Conservation (phyloP, 2,797 vertebrate genomes). For the Spinibarbus caldwelli region DNA sequence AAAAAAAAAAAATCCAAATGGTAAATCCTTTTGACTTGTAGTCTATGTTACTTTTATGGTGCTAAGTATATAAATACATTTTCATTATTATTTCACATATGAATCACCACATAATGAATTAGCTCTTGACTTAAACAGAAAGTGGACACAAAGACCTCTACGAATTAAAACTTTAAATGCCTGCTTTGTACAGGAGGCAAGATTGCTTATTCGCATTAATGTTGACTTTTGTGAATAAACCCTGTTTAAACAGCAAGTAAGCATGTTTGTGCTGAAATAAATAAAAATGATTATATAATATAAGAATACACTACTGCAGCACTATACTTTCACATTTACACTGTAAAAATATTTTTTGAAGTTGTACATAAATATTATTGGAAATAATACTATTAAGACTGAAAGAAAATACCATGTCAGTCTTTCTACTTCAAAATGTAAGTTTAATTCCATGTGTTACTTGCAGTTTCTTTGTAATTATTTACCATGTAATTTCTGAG, state of each 20-base stretch:
- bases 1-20: not conserved
- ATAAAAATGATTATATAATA: not conserved
- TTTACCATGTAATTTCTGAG: not conserved
- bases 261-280: not conserved
- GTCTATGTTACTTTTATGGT: not conserved
- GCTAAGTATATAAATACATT: not conserved
- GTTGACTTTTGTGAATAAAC: not conserved
- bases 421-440: not conserved
- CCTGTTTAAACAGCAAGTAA: not conserved
- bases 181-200: not conserved
- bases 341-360: not conserved
- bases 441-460: not conserved
- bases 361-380: not conserved
- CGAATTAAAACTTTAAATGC: rapidly evolving
- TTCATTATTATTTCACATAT: not conserved
- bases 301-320: not conserved
- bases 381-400: not conserved
- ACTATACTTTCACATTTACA: not conserved
- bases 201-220: not conserved
- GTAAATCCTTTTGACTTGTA: not conserved
- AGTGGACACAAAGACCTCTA: not conserved
- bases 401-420: not conserved
- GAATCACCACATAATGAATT: not conserved
- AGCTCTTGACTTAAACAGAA: not conserved
- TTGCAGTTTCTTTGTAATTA: not conserved